Base-by-base conservation (phyloP, 1,140 invertebrate genomes). In the Rhagoletis pomonella region DNA sequence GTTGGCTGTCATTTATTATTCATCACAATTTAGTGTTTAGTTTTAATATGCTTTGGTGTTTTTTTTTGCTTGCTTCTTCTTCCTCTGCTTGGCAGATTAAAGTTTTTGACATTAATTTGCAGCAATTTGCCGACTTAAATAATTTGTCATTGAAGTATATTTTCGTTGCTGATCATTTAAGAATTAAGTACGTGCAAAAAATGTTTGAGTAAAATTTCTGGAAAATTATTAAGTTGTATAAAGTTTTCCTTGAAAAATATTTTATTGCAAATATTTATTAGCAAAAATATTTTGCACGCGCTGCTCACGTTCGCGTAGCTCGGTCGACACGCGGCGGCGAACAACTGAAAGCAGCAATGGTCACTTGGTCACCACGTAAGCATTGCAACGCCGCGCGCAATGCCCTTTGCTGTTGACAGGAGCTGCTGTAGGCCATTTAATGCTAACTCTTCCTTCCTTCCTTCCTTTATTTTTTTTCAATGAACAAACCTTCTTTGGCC, bases 111-210 rank as follows among this genome's bases (percentile, higher is more conserved):
- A 81, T 19, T 81, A 81, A 81, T 81, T 81, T 81, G 73, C 47
- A n/a, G 47, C 47, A 55, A 81, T 58, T 81, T 81, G 73, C 73
- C n/a, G 73, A 58, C 17, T 50, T 81, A 29, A 81, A 81, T 81
- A 81, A 81, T 81, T 81, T 81, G 73, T 81, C 73, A 81, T 55
- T 81, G 73, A 81, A 81, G 17, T 50, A 44, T 81, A 81, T 81
- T 81, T 81, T 81, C 47, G 73, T n/a, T n/a, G 69, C 60, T 47
- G 44, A 3, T 5, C 17, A 14, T 44, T 44, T 44, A 17, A 14
- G 14, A 47, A 73, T 73, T 81, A 55, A 7, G n/a, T 42, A 14
- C 55, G n/a, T 55, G 73, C n/a, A 81, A 81, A 55, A 47, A 14
- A 55, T 6, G 29, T 29, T 29, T 17, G 55, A 50, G 17, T 1